Evolutionary conservation across 35 echinoderm and acorn worm species (phyloP).

Genomic region (Eucidaris tribuloides): DNA sequence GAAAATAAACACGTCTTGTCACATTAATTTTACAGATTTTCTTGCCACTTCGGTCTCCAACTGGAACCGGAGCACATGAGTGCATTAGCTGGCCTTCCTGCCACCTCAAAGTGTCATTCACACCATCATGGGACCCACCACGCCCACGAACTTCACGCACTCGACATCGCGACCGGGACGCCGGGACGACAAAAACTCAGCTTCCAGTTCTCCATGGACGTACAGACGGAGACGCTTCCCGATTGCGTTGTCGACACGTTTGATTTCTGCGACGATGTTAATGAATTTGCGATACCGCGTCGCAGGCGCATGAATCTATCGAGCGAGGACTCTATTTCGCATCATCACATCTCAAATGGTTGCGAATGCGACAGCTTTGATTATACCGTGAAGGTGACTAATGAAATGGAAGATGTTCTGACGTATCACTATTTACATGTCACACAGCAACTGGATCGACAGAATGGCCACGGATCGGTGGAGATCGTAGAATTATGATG

Average conservation of each 20-base stretch:
- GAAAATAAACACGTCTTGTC: too few relatives aligned
- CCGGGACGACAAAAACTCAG: conserved; percentile 19
- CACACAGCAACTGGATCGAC: conserved; percentile 2
- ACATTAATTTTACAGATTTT: conserved; percentile 44
- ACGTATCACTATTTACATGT: conserved; percentile 26
- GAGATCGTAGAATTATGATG: conserved; percentile 8
- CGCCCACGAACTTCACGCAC: conserved; percentile 19
- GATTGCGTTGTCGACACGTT: conserved; percentile 37
- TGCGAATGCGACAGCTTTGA: conserved; percentile 25
- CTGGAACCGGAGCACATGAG: conserved; percentile 16
- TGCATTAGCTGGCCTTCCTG: conserved; percentile 25
- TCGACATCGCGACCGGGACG: conserved; percentile 18
- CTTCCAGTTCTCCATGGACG: conserved; percentile 43
- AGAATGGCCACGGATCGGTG: background rate
- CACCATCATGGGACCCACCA: background rate
- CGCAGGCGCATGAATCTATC: background rate
- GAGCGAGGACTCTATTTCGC: background rate
- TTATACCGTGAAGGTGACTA: conserved; percentile 5
- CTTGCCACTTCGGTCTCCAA: conserved; percentile 30
- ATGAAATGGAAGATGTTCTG: conserved; percentile 3
- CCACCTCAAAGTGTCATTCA: background rate
- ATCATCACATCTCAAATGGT: background rate
- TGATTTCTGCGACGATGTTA: conserved; percentile 33
- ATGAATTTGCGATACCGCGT: background rate
- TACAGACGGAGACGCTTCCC: conserved; percentile 17